Conservation (phyloP, 1,140 invertebrate species). For the Drosophila kanapiae region DNA sequence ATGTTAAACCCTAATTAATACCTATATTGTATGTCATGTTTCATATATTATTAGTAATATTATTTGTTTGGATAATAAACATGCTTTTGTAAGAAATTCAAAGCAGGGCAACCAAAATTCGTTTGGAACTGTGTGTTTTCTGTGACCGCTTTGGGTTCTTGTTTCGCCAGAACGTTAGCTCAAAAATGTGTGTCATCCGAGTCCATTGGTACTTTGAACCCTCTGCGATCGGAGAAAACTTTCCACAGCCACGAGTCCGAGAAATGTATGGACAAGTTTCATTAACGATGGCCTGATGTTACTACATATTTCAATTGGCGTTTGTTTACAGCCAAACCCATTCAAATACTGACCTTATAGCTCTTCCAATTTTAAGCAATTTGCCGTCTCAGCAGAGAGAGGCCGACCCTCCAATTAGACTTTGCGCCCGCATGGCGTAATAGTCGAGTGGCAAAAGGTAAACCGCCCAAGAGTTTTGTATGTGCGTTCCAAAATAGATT, state of each 20-base stretch:
- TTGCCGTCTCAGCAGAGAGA: constrained; percentile 14
- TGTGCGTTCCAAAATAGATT: constrained; percentile 49
- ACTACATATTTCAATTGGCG: constrained; percentile 32
- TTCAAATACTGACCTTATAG: constrained; percentile 46
- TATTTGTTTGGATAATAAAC: background rate
- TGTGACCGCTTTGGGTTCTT: constrained; percentile 37
- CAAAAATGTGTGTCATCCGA: constrained; percentile 44
- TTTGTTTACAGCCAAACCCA: constrained; percentile 33
- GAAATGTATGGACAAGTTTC: constrained; percentile 19
- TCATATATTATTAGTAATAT: background rate
- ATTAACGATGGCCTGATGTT: constrained; percentile 44
- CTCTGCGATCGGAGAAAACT: constrained; percentile 40
- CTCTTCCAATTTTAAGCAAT: constrained; percentile 57
- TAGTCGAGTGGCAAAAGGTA: constrained; percentile 29
- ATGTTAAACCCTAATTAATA: background rate
- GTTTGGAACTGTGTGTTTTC: constrained; percentile 3
- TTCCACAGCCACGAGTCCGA: constrained; percentile 46
- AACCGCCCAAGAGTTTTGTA: constrained; percentile 27
- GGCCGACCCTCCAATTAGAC: constrained; percentile 33
- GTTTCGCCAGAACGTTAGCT: constrained; percentile 47
- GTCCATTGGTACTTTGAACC: constrained; percentile 61
- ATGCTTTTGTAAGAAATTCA: background rate
- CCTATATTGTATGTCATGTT: background rate
- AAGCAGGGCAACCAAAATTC: constrained; percentile 3
- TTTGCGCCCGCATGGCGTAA: constrained; percentile 55